A percentile compares a stretch with the other conserved stretches of the same genome.
These are phyloP conservation scores for Drosophila mercatorum DNA, from an alignment of 2,888 invertebrate genomes.

Conservation along the genomic window DNA sequence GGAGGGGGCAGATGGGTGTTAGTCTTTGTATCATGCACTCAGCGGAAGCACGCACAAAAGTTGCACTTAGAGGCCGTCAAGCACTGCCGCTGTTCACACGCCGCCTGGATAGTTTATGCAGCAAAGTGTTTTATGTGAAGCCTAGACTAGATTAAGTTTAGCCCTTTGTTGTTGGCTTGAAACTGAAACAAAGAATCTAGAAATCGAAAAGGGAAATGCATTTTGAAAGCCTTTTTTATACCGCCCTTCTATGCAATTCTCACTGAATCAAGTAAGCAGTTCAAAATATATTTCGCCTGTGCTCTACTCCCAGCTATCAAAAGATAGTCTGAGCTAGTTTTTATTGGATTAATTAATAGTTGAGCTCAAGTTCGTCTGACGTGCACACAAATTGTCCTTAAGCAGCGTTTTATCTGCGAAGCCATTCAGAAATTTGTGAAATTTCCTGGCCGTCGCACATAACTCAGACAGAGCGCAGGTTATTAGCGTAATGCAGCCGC, in stretches of 20 bases:
- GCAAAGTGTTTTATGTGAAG: background rate
- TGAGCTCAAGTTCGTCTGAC: constrained; percentile 9
- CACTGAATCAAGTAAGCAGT: background rate
- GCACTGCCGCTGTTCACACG: constrained; percentile 14
- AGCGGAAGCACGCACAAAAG: constrained; percentile 66
- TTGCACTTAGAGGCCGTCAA: constrained; percentile 52
- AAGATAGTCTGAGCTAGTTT: background rate
- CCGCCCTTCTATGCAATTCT: background rate
- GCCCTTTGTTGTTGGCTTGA: background rate
- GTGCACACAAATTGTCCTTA: constrained; percentile 39
- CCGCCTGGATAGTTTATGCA: constrained; percentile 1
- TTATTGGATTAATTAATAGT: constrained; percentile 51
- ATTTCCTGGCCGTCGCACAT: constrained; percentile 48
- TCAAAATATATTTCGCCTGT: too few species aligned
- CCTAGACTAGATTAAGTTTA: background rate
- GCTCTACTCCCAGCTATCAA: background rate
- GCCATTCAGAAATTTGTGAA: constrained; percentile 41
- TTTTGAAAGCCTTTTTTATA: background rate
- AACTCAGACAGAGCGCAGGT: constrained; percentile 73
- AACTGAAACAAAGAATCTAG: background rate
- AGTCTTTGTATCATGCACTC: constrained; percentile 19
- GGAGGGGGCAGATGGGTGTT: background rate
- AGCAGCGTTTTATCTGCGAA: constrained; percentile 26
- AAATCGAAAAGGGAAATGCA: too few species aligned
- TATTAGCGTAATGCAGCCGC: constrained; percentile 76